Evolutionary conservation across 2,888 invertebrate species (phyloP), one percentile per base, ranked within the genome.

Genomic region (Aspidiotus destructor): DNA sequence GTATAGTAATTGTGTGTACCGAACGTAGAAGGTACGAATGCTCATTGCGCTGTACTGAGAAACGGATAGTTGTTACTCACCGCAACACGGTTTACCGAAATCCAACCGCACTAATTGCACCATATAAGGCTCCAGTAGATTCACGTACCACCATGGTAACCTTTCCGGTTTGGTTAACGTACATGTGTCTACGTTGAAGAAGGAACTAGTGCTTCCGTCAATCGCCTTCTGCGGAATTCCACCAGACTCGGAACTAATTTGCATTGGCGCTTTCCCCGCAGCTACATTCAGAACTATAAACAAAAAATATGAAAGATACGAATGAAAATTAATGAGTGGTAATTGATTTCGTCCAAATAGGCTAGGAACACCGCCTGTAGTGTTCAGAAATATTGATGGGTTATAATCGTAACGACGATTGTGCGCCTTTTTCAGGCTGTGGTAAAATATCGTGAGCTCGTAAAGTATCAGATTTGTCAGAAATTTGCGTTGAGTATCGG

Each of bases 81-180:
- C 92, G 77, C 93, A 93, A 75, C 92, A 92, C 28, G 90, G 85
- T 77, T 89, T 90, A 71, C 93, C 93, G 75, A 93, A 93, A 80
- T 93, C 93, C 70, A 94, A 80, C 58, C 93, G 81, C 41, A 94
- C 93, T 70, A 94, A 81, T 77, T 94, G 93, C 71, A 94, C 92
- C 92, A 94, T 93, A 78, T 94, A 94, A 0, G 94, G 93, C 76
- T 94, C 94, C 71, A 94, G 81, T 0, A 94, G 83, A 79, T 94
- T 94, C 74, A 94, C 93, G 79, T 94, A 94, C 92, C 93, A 94
- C 93, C 93, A 93, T 2, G 93, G 92, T 41, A 86, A 84, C n/a
- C 85, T 80, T 77, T 93, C 93, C 0, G 86, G 77, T 77, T 87
- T 87, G 1, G 92, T 92, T 62, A 92, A 82, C 0, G 92, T 91